Percentiles rank a stretch among this genome's conserved stretches.
phyloP scores from a whole-genome alignment of 2,113 vertebrate genomes.

The Turdus rufiventris region DNA sequence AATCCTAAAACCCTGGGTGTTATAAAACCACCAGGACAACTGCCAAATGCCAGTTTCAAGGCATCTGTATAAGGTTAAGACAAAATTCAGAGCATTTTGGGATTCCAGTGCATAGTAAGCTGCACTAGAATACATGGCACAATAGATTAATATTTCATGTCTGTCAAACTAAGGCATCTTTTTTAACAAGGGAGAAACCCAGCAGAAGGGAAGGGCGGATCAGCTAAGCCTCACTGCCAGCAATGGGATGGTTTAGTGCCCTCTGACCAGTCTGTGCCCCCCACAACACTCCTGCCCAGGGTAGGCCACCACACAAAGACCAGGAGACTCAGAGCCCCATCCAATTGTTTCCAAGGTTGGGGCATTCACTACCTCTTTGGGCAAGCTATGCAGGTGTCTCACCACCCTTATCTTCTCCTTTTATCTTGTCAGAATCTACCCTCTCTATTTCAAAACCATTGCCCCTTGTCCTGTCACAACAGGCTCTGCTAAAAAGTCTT shows the following conservation, averaged over 20 bases:
- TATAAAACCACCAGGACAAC: not conserved
- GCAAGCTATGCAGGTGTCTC: not conserved
- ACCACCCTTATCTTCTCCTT: not conserved
- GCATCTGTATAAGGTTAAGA: not conserved
- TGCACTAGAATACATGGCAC: not conserved
- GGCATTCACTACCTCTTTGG: not conserved
- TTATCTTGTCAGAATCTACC: not conserved
- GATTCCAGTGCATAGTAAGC: not conserved
- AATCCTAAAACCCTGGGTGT: not conserved
- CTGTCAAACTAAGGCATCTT: not conserved
- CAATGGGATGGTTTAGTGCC: not conserved
- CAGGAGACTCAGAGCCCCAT: not conserved
- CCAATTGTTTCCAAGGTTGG: not conserved
- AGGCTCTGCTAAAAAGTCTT: not conserved
- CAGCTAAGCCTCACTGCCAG: not conserved
- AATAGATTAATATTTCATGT: not conserved
- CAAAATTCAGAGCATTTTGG: not conserved
- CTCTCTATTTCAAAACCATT: not conserved
- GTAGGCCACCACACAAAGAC: not conserved
- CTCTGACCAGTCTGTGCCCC: not conserved
- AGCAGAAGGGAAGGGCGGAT: not conserved
- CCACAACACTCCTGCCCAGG: not conserved
- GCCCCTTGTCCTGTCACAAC: not conserved
- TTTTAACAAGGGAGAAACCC: not conserved
- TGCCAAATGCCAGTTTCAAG: not conserved